Evolutionary conservation across 2,113 vertebrate species (phyloP).

Genomic region (Lamprotornis superbus): DNA sequence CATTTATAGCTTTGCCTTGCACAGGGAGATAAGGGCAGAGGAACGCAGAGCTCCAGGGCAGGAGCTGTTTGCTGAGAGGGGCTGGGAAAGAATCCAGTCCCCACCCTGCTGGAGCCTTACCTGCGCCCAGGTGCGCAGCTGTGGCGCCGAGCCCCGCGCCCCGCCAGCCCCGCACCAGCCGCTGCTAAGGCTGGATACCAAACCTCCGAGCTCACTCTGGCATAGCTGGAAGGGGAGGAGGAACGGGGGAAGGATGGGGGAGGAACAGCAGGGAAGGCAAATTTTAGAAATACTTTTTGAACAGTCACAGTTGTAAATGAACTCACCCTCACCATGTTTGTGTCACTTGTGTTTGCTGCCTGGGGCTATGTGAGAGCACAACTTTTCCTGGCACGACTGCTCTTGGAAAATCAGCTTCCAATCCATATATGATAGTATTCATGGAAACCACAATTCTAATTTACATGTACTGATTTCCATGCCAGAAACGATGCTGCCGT

Average conservation of each 20-base stretch:
- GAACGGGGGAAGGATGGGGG: neutral
- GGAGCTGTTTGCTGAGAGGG: constrained; percentile 58
- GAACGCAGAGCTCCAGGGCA: constrained; percentile 61
- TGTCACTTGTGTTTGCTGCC: constrained; percentile 35
- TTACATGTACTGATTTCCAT: constrained; percentile 29
- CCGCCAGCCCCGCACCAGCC: neutral
- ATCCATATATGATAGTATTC: constrained; percentile 65
- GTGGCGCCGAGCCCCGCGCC: neutral
- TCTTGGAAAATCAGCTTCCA: constrained; percentile 55
- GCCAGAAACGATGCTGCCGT: constrained; percentile 6
- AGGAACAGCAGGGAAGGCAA: constrained; percentile 50
- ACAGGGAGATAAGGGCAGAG: constrained; percentile 57
- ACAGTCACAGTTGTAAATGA: constrained; percentile 52
- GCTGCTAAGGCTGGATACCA: neutral
- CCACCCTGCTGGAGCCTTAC: constrained; percentile 42
- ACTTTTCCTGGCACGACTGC: constrained; percentile 42
- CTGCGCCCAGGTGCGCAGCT: constrained; percentile 19
- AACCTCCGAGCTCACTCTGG: neutral
- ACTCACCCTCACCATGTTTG: constrained; percentile 35
- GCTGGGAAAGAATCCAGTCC: constrained; percentile 56
- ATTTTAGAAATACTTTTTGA: constrained; percentile 46
- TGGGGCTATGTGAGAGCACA: constrained; percentile 30
- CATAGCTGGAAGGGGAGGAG: constrained; percentile 13
- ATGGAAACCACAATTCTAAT: constrained; percentile 53
- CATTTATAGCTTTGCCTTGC: constrained; percentile 54